phyloP scores from a whole-genome alignment of 2,888 invertebrate species.

The Crossocerus cetratus region DNA sequence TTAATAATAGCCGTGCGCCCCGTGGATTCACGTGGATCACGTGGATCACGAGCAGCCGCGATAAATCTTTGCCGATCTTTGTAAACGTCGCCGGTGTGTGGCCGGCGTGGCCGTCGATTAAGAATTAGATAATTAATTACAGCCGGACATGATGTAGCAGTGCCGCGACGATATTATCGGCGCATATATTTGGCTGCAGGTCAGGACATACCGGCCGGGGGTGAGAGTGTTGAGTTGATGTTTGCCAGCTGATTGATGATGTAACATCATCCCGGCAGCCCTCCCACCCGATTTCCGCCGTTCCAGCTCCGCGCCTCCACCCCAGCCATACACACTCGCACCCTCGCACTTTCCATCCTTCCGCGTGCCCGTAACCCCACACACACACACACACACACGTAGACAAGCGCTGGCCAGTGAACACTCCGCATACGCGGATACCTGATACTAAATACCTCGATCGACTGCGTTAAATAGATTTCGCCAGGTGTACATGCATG shows the following conservation, averaged over 20 bases:
- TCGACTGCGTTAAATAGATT: slow-evolving; percentile 52
- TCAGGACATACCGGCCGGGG: slow-evolving; percentile 59
- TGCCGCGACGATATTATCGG: slow-evolving; percentile 67
- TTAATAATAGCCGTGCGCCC: neutral
- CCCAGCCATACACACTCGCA: slow-evolving; percentile 13
- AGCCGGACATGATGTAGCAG: slow-evolving; percentile 68
- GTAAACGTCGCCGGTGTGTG: slow-evolving; percentile 24
- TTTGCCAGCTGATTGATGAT: slow-evolving; percentile 76
- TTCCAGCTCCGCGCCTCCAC: slow-evolving; percentile 50
- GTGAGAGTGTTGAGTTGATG: slow-evolving; percentile 75
- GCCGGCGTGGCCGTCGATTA: slow-evolving; percentile 46
- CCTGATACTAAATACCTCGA: slow-evolving; percentile 38
- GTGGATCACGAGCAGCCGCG: neutral
- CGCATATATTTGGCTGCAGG: slow-evolving; percentile 64
- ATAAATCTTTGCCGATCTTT: slow-evolving; percentile 39
- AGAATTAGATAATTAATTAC: slow-evolving; percentile 67
- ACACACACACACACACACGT: too few relatives aligned
- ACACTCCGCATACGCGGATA: slow-evolving; percentile 22
- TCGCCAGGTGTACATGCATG: slow-evolving; percentile 15
- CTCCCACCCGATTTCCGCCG: slow-evolving; percentile 62
- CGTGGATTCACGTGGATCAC: too few relatives aligned
- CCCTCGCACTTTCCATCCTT: slow-evolving; percentile 42
- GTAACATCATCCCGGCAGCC: slow-evolving; percentile 71
- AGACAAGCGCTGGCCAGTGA: too few relatives aligned
- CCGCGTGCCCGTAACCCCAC: neutral